These are phyloP conservation scores for Madoqua kirkii DNA, from an alignment of 2,113 vertebrate genomes.

Conservation along the genomic window DNA sequence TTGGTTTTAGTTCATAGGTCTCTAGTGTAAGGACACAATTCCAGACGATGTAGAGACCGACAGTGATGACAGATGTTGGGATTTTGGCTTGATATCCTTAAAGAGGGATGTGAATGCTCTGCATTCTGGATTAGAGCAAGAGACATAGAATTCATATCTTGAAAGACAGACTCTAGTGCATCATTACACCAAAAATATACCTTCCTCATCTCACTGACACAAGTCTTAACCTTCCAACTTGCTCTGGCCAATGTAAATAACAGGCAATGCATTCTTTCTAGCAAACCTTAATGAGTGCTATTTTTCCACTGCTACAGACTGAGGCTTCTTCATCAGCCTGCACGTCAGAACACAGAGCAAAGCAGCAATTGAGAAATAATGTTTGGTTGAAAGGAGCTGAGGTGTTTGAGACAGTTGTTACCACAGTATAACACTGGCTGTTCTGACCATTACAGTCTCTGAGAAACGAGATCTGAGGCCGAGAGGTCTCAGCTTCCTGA, in stretches of 20 bases:
- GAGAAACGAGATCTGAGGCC: neutral
- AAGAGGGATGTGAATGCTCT: neutral
- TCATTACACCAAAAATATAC: neutral
- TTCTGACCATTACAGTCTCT: neutral
- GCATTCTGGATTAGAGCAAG: fast-evolving
- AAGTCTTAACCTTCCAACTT: neutral
- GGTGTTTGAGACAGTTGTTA: neutral
- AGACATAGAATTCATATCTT: neutral
- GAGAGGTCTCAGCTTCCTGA: neutral
- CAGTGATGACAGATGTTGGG: neutral
- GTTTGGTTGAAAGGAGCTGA: neutral
- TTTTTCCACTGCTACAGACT: neutral
- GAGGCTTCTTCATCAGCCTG: neutral
- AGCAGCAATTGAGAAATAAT: neutral
- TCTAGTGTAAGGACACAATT: neutral
- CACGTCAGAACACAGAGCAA: neutral
- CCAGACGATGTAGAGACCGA: fast-evolving
- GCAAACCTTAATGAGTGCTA: neutral
- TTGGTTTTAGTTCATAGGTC: neutral
- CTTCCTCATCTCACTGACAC: neutral
- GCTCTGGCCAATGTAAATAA: neutral
- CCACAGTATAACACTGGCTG: fast-evolving
- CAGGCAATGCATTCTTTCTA: neutral
- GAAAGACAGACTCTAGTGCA: neutral
- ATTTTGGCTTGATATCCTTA: neutral